Conservation (phyloP, 2,888 invertebrate species). For the Saturnia pavonia region DNA sequence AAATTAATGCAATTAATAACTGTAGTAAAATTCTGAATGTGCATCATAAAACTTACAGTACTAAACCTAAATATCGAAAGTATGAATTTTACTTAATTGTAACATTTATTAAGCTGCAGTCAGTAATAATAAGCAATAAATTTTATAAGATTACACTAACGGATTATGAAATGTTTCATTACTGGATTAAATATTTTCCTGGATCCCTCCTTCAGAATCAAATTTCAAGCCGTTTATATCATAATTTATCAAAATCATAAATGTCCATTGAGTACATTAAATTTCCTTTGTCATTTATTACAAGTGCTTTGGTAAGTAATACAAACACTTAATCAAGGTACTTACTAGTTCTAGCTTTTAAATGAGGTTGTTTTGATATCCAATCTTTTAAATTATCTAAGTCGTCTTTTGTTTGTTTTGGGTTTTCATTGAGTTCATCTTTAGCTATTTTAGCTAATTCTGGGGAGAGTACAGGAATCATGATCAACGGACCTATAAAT, state of each 20-base stretch:
- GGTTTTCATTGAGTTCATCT: slow-evolving; percentile 76
- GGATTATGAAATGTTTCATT: background rate
- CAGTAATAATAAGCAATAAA: background rate
- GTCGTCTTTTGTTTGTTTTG: slow-evolving; percentile 62
- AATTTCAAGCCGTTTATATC: too few species aligned
- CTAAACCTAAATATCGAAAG: background rate
- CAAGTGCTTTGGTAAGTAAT: background rate
- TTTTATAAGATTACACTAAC: background rate
- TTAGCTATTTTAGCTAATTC: slow-evolving; percentile 74
- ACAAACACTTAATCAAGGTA: slow-evolving; percentile 1
- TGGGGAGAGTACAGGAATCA: slow-evolving; percentile 64
- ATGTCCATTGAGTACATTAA: background rate
- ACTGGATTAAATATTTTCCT: background rate
- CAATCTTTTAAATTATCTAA: slow-evolving; percentile 74
- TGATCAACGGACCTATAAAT: slow-evolving; percentile 29
- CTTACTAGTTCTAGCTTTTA: slow-evolving; percentile 79
- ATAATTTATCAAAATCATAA: background rate
- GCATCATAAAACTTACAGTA: background rate
- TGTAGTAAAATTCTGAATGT: too few species aligned
- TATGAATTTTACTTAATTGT: background rate
- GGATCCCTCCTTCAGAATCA: background rate
- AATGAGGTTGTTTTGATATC: slow-evolving; percentile 78
- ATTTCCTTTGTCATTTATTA: background rate
- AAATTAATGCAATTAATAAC: too few species aligned
- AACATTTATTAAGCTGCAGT: background rate